Evolutionary conservation across 2,113 vertebrate genomes (phyloP).

Genomic region (Cricetomys ansorgei): DNA sequence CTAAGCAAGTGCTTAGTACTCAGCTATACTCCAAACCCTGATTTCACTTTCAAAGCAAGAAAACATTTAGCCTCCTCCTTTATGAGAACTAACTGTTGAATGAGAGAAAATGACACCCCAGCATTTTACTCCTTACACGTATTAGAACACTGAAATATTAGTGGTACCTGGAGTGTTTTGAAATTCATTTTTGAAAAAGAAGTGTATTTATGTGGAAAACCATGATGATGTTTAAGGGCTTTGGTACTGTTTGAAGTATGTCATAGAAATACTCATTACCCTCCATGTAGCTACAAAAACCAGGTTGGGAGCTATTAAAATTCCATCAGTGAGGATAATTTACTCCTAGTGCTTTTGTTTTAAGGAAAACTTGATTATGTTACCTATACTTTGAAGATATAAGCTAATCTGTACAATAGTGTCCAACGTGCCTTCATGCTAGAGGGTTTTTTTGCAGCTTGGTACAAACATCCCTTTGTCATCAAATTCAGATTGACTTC

Average conservation of each 20-base stretch:
- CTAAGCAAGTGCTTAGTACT: not conserved
- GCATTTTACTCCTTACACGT: not conserved
- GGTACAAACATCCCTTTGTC: not conserved
- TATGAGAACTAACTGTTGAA: not conserved
- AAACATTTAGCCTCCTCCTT: not conserved
- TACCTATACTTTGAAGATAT: not conserved
- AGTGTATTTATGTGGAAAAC: not conserved
- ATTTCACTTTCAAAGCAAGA: constrained; percentile 4
- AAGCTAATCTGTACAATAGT: not conserved
- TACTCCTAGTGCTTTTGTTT: not conserved
- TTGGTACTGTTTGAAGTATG: not conserved
- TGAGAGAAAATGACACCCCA: not conserved
- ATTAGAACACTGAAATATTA: not conserved
- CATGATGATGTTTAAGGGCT: not conserved
- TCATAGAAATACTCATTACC: constrained; percentile 25
- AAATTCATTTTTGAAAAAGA: not conserved
- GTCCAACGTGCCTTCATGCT: not conserved
- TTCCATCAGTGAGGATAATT: not conserved
- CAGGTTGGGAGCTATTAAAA: not conserved
- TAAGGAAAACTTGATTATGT: not conserved
- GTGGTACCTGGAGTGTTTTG: not conserved
- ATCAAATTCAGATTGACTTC: not conserved
- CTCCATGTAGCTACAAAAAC: not conserved
- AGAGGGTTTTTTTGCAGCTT: not conserved
- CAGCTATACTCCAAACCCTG: not conserved